These are phyloP conservation scores for Pteria penguin DNA, from an alignment of 2,888 invertebrate genomes.

Conservation along the genomic window DNA sequence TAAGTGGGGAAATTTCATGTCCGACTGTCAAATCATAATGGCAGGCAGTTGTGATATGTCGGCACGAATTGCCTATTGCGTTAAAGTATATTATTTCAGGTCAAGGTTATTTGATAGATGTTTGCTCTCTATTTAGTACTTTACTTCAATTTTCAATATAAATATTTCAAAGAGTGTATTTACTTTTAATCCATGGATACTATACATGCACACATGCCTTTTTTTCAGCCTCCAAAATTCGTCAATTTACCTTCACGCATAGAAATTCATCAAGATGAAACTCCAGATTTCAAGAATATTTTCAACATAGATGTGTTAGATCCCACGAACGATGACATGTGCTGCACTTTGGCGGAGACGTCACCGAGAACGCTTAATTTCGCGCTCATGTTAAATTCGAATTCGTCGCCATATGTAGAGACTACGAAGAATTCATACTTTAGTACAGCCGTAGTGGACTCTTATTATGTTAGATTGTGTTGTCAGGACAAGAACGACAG, in stretches of 20 bases:
- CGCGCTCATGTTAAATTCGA: background rate
- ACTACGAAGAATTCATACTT: background rate
- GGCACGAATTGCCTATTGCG: too few relatives aligned
- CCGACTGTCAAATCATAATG: too few relatives aligned
- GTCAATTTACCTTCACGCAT: background rate
- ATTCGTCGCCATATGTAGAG: background rate
- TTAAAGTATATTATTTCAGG: too few relatives aligned
- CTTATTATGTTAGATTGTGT: background rate
- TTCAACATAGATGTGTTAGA: background rate
- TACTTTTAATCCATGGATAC: too few relatives aligned
- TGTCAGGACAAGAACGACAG: background rate
- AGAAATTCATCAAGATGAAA: background rate
- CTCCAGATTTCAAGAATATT: background rate
- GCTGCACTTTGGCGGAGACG: background rate
- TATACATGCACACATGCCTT: too few relatives aligned
- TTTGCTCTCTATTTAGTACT: too few relatives aligned
- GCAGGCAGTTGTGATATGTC: too few relatives aligned
- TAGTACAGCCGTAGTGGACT: background rate
- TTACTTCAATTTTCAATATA: too few relatives aligned
- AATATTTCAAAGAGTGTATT: too few relatives aligned
- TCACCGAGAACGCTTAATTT: background rate
- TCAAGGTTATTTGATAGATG: too few relatives aligned
- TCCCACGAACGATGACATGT: background rate
- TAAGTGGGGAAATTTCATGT: too few relatives aligned
- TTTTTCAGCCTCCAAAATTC: background rate